Conservation (phyloP, 2,797 vertebrate species). For the Antennarius maculatus region DNA sequence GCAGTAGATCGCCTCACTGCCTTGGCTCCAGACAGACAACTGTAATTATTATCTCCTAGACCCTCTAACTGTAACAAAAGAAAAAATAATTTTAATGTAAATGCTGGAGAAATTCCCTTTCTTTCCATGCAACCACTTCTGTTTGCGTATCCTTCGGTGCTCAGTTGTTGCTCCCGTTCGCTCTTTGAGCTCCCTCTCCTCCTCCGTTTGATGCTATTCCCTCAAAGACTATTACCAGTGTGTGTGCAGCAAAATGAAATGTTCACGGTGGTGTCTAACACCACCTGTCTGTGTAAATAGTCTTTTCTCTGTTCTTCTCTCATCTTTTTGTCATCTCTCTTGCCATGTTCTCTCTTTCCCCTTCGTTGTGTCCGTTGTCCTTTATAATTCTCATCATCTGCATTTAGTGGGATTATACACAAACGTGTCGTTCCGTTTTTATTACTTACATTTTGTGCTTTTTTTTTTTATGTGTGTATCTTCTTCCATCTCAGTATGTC, state of each 20-base stretch:
- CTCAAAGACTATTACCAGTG: slow-evolving; percentile 36
- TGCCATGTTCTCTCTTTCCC: not conserved
- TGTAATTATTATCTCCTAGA: too few species aligned
- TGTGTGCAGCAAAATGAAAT: slow-evolving; percentile 48
- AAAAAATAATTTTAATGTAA: too few species aligned
- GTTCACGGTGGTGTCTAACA: slow-evolving; percentile 35
- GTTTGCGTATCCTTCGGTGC: not conserved
- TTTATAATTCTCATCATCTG: too few species aligned
- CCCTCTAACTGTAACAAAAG: too few species aligned
- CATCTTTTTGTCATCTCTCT: slow-evolving; percentile 13
- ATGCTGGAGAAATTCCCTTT: not conserved
- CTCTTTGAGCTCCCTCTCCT: slow-evolving; percentile 2
- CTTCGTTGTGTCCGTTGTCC: not conserved
- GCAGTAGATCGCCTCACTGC: not conserved
- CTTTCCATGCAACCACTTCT: not conserved
- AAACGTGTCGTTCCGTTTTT: slow-evolving; percentile 24
- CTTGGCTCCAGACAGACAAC: too few species aligned
- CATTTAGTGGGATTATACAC: not conserved
- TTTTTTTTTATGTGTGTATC: slow-evolving; percentile 28
- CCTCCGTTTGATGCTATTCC: slow-evolving; percentile 7
- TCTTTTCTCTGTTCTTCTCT: slow-evolving; percentile 23
- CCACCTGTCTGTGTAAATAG: slow-evolving; percentile 32
- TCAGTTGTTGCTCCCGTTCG: slow-evolving; percentile 1
- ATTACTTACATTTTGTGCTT: slow-evolving; percentile 52
- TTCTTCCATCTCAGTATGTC: slow-evolving; percentile 27